Evolutionary conservation across 2,113 vertebrate species (phyloP), one percentile per base, ranked within the genome.

Genomic region (Corynorhinus townsendii): DNA sequence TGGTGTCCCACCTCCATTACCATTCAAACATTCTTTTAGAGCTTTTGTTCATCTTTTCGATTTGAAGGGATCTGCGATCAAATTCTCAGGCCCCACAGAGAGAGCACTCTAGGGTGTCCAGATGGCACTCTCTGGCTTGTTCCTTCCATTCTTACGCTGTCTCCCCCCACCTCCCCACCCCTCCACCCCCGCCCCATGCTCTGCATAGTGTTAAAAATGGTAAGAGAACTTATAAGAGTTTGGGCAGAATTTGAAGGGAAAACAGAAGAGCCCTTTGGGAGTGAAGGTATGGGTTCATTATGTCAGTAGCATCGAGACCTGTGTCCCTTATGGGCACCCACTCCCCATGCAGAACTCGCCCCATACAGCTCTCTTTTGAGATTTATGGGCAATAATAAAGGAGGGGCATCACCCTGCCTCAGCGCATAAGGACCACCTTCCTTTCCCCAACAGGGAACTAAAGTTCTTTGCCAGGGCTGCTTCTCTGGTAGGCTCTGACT

Each of bases 1-100:
- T n/a, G 26, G 15, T 43, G 28, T 87, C 49, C 49, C 45, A 8
- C 35, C 4, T 69, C 14, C 6, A 47, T 86, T 56, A 45, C 24
- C 17, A 86, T 75, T 69, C 24, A 59, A 68, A 69, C n/a, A 11
- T 71, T 69, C 75, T 89, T 93, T 72, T 3, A 38, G 82, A 45
- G 45, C 17, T 49, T 89, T 82, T 45, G 1, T 77, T 4, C 49
- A 16, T 66, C 20, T 68, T 38, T 75, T 40, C 15, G 6, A 64
- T 45, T 33, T 1, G 66, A 79, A 89, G 8, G 80, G 38, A 62
- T 47, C 30, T 47, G 43, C 1, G 19, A 26, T 79, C 17, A 49
- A 26, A 71, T 89, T 73, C 17, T 68, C 4, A 47, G 30, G 24
- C 12, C 7, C 38, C 33, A 22, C 9, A 8, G 3, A 43, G 33